Evolutionary conservation across 2,113 vertebrate genomes (phyloP).

Genomic region (Symphodus melops): DNA sequence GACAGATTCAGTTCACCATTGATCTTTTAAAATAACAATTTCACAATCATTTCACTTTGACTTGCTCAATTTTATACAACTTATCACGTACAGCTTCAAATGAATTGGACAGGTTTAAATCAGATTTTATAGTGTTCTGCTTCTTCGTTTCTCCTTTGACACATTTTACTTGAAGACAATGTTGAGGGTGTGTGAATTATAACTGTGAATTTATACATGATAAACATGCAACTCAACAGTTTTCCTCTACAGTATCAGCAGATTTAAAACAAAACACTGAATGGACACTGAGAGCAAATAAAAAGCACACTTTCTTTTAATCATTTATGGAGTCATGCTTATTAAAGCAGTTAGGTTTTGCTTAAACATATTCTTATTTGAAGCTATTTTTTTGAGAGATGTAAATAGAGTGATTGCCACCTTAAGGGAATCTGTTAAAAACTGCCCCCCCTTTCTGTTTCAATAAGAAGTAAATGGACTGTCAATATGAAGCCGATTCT

Average conservation of each 20-base stretch:
- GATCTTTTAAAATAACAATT: constrained; percentile 19
- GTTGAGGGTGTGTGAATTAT: not conserved
- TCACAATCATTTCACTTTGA: not conserved
- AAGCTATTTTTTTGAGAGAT: no score
- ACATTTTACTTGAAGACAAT: not conserved
- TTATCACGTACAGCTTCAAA: not conserved
- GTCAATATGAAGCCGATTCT: constrained; percentile 2
- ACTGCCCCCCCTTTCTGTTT: not conserved
- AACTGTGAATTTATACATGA: no score
- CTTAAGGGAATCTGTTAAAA: no score
- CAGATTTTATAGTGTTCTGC: not conserved
- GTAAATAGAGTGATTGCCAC: no score
- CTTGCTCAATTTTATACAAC: not conserved
- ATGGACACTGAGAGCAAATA: no score
- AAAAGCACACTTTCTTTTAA: no score
- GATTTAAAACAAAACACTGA: no score
- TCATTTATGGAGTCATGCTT: no score
- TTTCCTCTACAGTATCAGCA: no score
- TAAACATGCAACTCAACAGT: no score
- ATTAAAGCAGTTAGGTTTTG: no score
- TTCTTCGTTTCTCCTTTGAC: not conserved
- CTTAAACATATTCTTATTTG: no score
- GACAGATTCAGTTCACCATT: constrained; percentile 42
- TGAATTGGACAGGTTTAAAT: not conserved
- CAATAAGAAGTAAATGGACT: constrained; percentile 32